These are phyloP conservation scores for Morbakka virulenta DNA, from an alignment of 30 jellyfish, hydroid and myxozoan species.

Conservation along the genomic window DNA sequence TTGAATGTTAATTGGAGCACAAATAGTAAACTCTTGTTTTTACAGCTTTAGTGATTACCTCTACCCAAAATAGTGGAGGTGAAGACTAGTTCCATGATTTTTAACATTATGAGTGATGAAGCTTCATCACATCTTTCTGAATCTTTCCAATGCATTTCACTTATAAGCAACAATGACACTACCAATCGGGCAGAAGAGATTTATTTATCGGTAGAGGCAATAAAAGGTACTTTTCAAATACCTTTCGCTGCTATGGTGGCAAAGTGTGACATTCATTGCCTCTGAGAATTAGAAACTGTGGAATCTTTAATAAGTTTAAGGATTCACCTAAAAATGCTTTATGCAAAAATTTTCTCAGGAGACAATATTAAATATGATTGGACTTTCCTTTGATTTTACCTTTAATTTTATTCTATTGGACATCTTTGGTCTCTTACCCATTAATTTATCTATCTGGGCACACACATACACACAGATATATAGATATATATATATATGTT, in stretches of 20 bases:
- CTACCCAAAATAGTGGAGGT: constrained; percentile 20
- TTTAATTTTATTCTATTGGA: not conserved
- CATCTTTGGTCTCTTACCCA: not conserved
- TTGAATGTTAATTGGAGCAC: constrained; percentile 6
- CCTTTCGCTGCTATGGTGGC: not conserved
- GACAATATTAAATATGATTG: not conserved
- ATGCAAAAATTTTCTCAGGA: too few species aligned
- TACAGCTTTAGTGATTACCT: constrained; percentile 34
- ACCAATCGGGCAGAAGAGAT: not conserved
- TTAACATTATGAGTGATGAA: constrained; percentile 15
- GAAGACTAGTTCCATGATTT: constrained; percentile 15
- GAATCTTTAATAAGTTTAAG: not conserved
- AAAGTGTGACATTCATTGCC: not conserved
- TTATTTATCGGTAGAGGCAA: not conserved
- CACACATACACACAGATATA: too few species aligned
- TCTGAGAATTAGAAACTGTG: not conserved
- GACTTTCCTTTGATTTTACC: not conserved
- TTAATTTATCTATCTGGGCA: too few species aligned
- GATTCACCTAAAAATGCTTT: not conserved
- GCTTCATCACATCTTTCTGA: constrained; percentile 38
- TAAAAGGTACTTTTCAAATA: not conserved
- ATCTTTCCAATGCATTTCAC: not conserved
- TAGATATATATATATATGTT: too few species aligned
- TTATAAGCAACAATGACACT: not conserved
- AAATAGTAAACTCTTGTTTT: constrained; percentile 14